phyloP scores from a whole-genome alignment of 1,140 invertebrate species.

The Scaptodrosophila lebanonensis region DNA sequence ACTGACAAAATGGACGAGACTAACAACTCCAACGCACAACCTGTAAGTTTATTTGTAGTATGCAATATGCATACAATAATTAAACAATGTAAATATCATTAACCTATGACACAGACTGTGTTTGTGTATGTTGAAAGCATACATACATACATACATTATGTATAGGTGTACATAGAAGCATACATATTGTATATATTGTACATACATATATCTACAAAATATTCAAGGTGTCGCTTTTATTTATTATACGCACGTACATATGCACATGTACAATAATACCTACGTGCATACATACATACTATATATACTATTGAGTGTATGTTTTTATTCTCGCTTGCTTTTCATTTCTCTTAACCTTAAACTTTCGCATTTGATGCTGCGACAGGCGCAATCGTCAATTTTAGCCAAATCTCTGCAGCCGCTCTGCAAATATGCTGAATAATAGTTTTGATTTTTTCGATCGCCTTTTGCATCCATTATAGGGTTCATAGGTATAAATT shows the following conservation, averaged over 20 bases:
- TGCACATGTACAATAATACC: not conserved
- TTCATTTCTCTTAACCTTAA: too few species aligned
- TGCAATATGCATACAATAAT: not conserved
- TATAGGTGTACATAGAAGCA: not conserved
- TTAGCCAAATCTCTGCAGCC: too few species aligned
- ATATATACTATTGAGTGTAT: too few species aligned
- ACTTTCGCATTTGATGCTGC: too few species aligned
- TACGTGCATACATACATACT: constrained; percentile 14
- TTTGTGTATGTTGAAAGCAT: constrained; percentile 12
- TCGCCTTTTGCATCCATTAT: too few species aligned
- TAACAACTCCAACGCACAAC: constrained; percentile 77
- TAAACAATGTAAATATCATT: not conserved
- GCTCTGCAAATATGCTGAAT: too few species aligned
- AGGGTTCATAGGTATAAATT: too few species aligned
- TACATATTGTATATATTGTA: constrained; percentile 33
- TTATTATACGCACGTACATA: too few species aligned
- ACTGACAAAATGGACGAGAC: constrained; percentile 79
- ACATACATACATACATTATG: constrained; percentile 13
- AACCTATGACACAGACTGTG: too few species aligned
- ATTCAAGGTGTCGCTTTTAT: constrained; percentile 54
- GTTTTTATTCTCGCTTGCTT: too few species aligned
- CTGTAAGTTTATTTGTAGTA: constrained; percentile 50
- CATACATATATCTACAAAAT: constrained; percentile 9
- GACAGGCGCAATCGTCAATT: too few species aligned
- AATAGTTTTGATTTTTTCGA: too few species aligned